phyloP scores from a whole-genome alignment of 2,113 vertebrate genomes.

The Centropus bengalensis region DNA sequence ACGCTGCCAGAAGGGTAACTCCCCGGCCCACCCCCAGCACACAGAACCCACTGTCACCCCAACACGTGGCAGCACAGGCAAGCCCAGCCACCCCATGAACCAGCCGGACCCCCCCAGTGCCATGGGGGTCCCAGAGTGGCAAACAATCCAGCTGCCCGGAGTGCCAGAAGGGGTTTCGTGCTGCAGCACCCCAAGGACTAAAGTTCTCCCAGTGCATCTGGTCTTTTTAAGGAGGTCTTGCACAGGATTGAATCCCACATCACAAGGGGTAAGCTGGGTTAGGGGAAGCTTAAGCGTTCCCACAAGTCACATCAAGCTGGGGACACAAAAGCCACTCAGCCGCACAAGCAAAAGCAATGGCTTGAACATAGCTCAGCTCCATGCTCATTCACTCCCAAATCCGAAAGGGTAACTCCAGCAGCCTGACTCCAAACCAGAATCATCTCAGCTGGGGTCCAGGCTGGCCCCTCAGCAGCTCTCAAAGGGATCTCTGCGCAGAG shows the following conservation, averaged over 20 bases:
- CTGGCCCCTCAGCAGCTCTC: not conserved
- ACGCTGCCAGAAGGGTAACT: slow-evolving; percentile 46
- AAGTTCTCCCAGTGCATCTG: not conserved
- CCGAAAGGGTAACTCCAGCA: rapidly evolving
- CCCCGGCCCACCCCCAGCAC: not conserved
- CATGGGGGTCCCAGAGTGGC: rapidly evolving
- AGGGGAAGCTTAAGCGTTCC: not conserved
- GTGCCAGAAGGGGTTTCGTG: not conserved
- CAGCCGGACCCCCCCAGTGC: rapidly evolving
- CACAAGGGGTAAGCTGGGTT: not conserved
- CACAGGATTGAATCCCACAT: rapidly evolving
- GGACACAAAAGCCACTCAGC: not conserved
- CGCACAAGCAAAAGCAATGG: not conserved
- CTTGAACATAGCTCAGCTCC: too few relatives aligned
- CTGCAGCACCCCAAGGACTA: rapidly evolving
- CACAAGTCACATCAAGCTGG: not conserved
- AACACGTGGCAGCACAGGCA: rapidly evolving
- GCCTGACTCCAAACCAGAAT: not conserved
- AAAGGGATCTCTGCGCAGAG: not conserved
- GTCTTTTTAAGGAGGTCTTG: not conserved
- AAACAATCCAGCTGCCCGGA: rapidly evolving
- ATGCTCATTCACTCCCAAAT: rapidly evolving
- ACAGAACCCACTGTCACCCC: rapidly evolving
- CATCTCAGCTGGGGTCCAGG: not conserved
- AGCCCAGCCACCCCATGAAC: rapidly evolving